Evolutionary conservation across 2,113 vertebrate genomes (phyloP).

Genomic region (Rhinoderma darwinii): DNA sequence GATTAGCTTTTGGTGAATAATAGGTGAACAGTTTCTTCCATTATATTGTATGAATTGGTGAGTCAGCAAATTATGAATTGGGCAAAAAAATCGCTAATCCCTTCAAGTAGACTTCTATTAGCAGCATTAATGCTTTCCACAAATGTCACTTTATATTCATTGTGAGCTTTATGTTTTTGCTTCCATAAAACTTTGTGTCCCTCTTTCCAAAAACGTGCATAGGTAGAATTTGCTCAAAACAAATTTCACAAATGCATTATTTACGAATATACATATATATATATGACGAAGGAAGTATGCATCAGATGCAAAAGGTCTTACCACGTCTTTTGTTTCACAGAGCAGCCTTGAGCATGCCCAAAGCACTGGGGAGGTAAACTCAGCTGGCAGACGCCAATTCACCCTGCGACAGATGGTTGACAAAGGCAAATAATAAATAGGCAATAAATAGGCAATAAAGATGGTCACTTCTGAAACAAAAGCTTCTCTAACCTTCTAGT

Average conservation of each 20-base stretch:
- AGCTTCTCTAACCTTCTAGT: conserved; percentile 26
- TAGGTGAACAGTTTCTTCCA: not conserved
- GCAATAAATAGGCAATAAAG: conserved; percentile 52
- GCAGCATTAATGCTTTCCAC: not conserved
- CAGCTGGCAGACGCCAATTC: conserved; percentile 49
- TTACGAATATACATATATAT: not conserved
- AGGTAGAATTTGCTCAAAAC: not conserved
- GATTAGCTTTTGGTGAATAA: not conserved
- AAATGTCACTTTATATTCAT: not conserved
- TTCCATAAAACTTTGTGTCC: not conserved
- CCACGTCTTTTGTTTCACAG: conserved; percentile 39
- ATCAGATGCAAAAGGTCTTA: conserved; percentile 49
- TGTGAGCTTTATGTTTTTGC: not conserved
- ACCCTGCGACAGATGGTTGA: conserved; percentile 49
- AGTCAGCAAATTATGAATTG: not conserved
- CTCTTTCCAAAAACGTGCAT: not conserved
- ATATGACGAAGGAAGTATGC: conserved; percentile 46
- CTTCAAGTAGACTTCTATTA: not conserved
- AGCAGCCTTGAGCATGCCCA: conserved; percentile 41
- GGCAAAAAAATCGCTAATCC: too few relatives aligned
- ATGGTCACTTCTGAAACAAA: conserved; percentile 33
- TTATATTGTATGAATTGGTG: not conserved
- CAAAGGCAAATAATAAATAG: conserved; percentile 51
- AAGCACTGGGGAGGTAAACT: conserved; percentile 45
- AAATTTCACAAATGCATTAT: not conserved